Conservation (phyloP, 2,888 invertebrate genomes). For the Siphonodentalium dalli region DNA sequence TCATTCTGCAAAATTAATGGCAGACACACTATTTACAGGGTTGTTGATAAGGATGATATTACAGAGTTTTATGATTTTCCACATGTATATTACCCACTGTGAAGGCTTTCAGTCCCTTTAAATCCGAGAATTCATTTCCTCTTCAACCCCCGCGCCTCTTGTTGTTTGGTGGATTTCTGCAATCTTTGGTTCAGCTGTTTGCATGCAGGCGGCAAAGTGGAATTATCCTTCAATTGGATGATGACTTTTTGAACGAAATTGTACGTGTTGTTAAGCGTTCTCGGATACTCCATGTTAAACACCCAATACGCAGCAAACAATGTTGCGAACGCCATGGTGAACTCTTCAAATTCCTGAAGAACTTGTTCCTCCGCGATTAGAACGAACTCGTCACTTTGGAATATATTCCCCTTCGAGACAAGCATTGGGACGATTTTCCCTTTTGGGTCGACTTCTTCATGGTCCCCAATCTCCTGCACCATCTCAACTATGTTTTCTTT, state of each 20-base stretch:
- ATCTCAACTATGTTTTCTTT: slow-evolving; percentile 54
- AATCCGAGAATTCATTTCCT: too few species aligned
- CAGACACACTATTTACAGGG: too few species aligned
- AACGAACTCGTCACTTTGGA: slow-evolving; percentile 55
- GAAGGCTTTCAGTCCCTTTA: too few species aligned
- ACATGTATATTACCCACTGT: too few species aligned
- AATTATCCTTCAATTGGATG: slow-evolving; percentile 43
- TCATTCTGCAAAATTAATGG: too few species aligned
- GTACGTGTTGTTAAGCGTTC: slow-evolving; percentile 50
- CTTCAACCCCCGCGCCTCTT: too few species aligned
- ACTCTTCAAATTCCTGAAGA: slow-evolving; percentile 57
- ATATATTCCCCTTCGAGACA: slow-evolving; percentile 52
- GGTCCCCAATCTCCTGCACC: slow-evolving; percentile 49
- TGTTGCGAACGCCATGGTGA: slow-evolving; percentile 55
- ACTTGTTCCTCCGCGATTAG: slow-evolving; percentile 54
- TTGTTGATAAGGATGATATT: too few species aligned
- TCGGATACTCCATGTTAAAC: slow-evolving; percentile 58
- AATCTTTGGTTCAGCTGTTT: slow-evolving; percentile 42
- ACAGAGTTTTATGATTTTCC: too few species aligned
- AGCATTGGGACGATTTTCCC: slow-evolving; percentile 58
- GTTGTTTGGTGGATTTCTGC: slow-evolving; percentile 24
- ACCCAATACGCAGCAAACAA: slow-evolving; percentile 57
- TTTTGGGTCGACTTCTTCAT: slow-evolving; percentile 50
- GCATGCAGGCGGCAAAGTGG: slow-evolving; percentile 41
- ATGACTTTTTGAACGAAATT: slow-evolving; percentile 54